Base-by-base conservation (phyloP, 2,797 vertebrate species). In the Silurus aristotelis region DNA sequence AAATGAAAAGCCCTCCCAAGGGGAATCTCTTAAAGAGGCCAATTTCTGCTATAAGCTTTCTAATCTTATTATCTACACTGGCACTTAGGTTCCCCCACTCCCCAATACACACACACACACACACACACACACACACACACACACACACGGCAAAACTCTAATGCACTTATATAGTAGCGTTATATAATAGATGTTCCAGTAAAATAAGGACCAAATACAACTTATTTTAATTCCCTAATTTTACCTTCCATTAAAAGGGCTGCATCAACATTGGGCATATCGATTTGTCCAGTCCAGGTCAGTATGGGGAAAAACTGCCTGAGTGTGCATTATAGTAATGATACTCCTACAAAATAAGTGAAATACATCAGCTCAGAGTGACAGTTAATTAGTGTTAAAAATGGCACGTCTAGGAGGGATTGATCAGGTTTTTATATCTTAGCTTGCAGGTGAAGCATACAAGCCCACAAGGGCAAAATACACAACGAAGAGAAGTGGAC, bases 1-100 rank as follows among this genome's bases (percentile, higher is more conserved):
- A 78, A 72, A 89, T 25, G 67, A 80, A 83, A 82, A 87, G 61
- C 60, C 48, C 22, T 83, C 87, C 81, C 83, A 55, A 8, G 89
- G 86, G 89, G 85, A 87, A 88, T 87, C 83, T 84, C 70, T 80
- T 79, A 81, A 68, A 86, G 80, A 86, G 80, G 48, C 76, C 84
- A n/a, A 82, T 87, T 83, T 77, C 87, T 84, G 83, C 85, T 80
- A 82, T 27, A 66, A 80, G 43, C 77, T 48, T 80, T 88, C 80
- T 89, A 86, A 91, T 88, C 83, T 91, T 89, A 67, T 80, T 79
- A 83, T 83, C 66, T 83, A 61, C 61, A 70, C 75, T 73, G 58
- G 73, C 66, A 87, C 81, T 79, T 87, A 90, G 80, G 83, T 79
- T 8, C 48, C 48, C 48, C 48, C 8, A 48, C 5, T 0, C 48